Evolutionary conservation across 2,113 vertebrate genomes (phyloP).

Genomic region (Leptocoma aspasia): DNA sequence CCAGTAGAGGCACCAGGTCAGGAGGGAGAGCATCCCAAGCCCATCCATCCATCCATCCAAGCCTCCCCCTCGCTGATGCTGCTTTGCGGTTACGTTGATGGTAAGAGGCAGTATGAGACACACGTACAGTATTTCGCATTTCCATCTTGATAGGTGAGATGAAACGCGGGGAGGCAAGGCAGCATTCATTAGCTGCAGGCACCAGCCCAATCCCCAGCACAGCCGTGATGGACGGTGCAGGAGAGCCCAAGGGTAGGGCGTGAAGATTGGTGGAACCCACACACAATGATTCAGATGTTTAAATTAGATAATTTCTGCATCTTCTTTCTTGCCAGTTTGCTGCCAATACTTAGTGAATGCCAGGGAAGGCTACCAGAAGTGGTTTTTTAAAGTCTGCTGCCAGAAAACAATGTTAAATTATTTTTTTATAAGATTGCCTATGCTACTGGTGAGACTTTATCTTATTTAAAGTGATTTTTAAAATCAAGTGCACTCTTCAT

Average conservation of each 20-base stretch:
- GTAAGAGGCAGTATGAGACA: background rate
- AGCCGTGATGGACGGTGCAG: background rate
- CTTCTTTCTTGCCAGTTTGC: conserved; percentile 18
- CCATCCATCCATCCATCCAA: background rate
- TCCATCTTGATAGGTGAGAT: background rate
- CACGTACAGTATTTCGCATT: background rate
- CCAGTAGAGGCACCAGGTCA: conserved; percentile 48
- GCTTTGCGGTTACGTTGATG: background rate
- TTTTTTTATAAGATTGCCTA: background rate
- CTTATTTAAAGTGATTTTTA: background rate
- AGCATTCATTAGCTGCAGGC: conserved; percentile 7
- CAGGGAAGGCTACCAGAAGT: conserved; percentile 8
- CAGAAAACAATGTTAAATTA: background rate
- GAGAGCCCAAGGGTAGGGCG: background rate
- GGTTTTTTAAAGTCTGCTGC: background rate
- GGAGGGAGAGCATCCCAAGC: conserved; percentile 29
- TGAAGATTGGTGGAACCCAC: background rate
- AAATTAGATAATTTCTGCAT: background rate
- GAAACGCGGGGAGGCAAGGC: background rate
- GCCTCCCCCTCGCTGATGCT: background rate
- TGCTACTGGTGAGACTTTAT: background rate
- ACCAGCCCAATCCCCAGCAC: background rate
- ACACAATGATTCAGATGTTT: background rate
- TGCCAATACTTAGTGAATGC: background rate
- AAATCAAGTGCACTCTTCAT: background rate